A percentile compares a stretch with the other conserved stretches of the same genome.
phyloP scores from a whole-genome alignment of 2,113 vertebrate species.

The Gnathonemus longibarbis region DNA sequence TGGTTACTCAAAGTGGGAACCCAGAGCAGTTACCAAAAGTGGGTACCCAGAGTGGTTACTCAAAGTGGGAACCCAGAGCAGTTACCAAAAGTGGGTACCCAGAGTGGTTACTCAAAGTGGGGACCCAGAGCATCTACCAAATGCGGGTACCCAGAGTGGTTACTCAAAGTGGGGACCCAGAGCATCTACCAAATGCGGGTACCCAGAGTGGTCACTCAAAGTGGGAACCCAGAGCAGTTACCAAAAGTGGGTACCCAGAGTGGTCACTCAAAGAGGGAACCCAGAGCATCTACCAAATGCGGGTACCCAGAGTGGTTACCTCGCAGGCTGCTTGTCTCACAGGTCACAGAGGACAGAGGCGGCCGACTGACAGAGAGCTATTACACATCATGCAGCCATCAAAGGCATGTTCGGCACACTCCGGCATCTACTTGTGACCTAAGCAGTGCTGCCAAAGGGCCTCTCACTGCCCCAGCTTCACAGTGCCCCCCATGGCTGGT shows the following conservation, averaged over 20 bases:
- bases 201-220: neutral
- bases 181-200: no score
- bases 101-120: neutral
- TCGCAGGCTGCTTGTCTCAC: neutral
- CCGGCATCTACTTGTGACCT: neutral
- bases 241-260: no score
- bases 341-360: neutral
- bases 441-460: neutral
- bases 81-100: neutral
- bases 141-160: no score
- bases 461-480: neutral
- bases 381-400: neutral
- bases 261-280: neutral
- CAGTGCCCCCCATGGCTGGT: neutral
- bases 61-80: no score
- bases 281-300: neutral
- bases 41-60: neutral
- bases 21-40: no score
- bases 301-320: neutral
- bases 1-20: no score
- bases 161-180: no score
- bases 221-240: no score
- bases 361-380: neutral
- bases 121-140: no score
- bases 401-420: neutral